Base-by-base conservation (phyloP, 1,140 invertebrate genomes). In the Hyphantria cunea region DNA sequence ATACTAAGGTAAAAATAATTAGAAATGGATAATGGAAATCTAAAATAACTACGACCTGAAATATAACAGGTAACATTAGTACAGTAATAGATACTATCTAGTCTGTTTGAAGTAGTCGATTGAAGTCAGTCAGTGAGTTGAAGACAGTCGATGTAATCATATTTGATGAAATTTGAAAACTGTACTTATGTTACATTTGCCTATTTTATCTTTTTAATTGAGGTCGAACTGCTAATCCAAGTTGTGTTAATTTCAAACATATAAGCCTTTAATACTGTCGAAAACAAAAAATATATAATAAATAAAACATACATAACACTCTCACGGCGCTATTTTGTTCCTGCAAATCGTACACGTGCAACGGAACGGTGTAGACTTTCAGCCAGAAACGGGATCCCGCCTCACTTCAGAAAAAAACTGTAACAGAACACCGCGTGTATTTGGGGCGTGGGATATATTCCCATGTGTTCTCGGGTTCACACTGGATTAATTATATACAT, bases 311-410 rank as follows among this genome's bases (percentile, higher is more conserved):
- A 53, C 63, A 50, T 45, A 44, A 41, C 65, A 64, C 55, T 55
- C 48, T 45, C 64, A 64, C 76, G 61, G 17, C 17, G 82, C 81
- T 81, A 87, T 87, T 72, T 83, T 84, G 73, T 66, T 14, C 62
- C 62, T 53, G 47, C 15, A 37, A 55, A 39, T 33, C 49, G 53
- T 77, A 76, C 86, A 89, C 84, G 86, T 89, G 86, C 84, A 85
- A 75, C 71, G 64, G 41, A 34, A 41, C 64, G 84, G 84, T 86
- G 81, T 89, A 84, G 75, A 77, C 75, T 87, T 89, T 89, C 84
- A 84, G 79, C 68, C 51, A 70, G 81, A 78, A 85, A 84, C 82
- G 76, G 72, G 78, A 85, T 74, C 78, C 80, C 84, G 78, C 81
- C 80, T 74, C 72, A 76, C 76, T 78, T 66, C 69, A 70, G 76